Base-by-base conservation (phyloP, 2,797 vertebrate species). In the Esox lucius region DNA sequence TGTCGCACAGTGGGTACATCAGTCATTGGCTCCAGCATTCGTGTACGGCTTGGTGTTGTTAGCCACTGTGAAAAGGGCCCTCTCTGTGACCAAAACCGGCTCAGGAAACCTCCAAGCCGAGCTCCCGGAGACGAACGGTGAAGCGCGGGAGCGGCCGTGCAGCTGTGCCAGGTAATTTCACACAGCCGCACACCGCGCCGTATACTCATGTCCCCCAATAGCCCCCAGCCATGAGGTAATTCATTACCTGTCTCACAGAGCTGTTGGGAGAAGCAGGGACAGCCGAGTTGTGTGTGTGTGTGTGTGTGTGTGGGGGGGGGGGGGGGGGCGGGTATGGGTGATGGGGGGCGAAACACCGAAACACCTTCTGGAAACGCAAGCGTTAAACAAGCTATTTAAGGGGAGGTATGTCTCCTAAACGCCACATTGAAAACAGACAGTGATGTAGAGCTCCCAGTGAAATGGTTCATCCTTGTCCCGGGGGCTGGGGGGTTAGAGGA, bases 141-240 rank as follows among this genome's bases (percentile, higher is more conserved):
- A 28, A 24, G 46, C 33, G 31, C 64, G 72, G 73, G 69, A 67
- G 76, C 81, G 86, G 86, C 88, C 62, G 82, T 84, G 87, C 88
- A 86, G 87, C 88, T 56, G 84, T 84, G 87, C 88, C 84, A 87
- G 90, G 86, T 91, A 87, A 91, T 91, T 91, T 89, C n/a, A n/a
- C 90, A 90, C 89, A 89, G 83, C 81, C 80, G 81, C 81, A 81
- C 81, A 90, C 80, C 77, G 74, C 81, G 87, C 85, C 85, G 86
- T 84, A 87, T 86, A 85, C 86, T 84, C 85, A 85, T 81, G 84
- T 85, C 80, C 79, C 80, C 89, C 87, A 56, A 24, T n/a, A 80
- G 22, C 22, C 22, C 22, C n/a, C 56, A 59, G 86, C 81, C 81
- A 75, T 53, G 75, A 85, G 89, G 84, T 3, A 88, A 90, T 87